Evolutionary conservation across 2,888 invertebrate species (phyloP).

Genomic region (Lacanobia wlatinum): DNA sequence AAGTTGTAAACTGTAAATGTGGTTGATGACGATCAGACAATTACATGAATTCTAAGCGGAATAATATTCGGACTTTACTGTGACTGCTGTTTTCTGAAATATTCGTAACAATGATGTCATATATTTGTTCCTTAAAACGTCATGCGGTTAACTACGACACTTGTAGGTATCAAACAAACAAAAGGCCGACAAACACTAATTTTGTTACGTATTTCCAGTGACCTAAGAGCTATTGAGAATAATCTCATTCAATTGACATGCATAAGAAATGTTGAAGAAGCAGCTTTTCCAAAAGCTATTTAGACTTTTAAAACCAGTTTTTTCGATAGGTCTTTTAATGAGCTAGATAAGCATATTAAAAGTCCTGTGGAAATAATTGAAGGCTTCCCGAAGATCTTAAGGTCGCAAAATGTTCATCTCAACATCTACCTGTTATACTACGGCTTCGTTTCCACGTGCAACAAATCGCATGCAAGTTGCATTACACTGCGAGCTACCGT

Average conservation of each 20-base stretch:
- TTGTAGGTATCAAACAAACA: not conserved
- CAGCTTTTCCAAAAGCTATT: not conserved
- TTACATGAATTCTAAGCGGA: not conserved
- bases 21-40: not conserved
- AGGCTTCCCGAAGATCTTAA: too few relatives aligned
- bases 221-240: not conserved
- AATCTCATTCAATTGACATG: not conserved
- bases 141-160: not conserved
- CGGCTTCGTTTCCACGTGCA: too few relatives aligned
- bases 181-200: not conserved
- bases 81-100: not conserved
- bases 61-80: not conserved
- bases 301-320: too few relatives aligned
- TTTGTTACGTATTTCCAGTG: not conserved
- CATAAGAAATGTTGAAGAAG: not conserved
- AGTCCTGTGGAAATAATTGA: too few relatives aligned
- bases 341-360: too few relatives aligned
- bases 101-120: not conserved
- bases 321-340: too few relatives aligned
- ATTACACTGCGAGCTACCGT: too few relatives aligned
- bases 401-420: too few relatives aligned
- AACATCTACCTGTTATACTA: too few relatives aligned
- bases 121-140: not conserved
- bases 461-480: too few relatives aligned
- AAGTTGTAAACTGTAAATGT: not conserved